Base-by-base conservation (phyloP, 2,797 vertebrate genomes). In the Pempheris klunzingeri region DNA sequence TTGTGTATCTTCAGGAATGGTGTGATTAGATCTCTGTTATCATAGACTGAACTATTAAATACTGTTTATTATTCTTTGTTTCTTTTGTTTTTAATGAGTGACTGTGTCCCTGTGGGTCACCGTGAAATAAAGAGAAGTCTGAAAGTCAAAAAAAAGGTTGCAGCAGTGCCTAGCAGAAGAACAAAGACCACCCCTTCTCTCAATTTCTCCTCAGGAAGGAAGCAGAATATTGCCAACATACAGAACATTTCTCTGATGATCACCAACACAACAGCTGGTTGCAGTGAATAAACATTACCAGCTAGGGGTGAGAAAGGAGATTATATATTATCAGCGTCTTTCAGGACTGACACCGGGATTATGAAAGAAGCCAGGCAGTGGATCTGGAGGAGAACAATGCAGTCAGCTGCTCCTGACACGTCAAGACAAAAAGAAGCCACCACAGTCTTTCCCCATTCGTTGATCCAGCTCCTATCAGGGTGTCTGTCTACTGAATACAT, bases 361-460 rank as follows among this genome's bases (percentile, higher is more conserved):
- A 90, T 88, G 78, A 81, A 93, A 90, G 89, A 82, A 88, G 77
- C 55, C 71, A 68, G 78, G 63, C 87, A 80, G 90, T 80, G 89
- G 90, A 89, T 90, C 90, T 80, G 77, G 30, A 72, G 70, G 70
- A 85, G 85, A 92, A 95, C 93, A 94, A 95, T 92, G 90, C 78
- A 84, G 92, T 95, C 93, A 95, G 91, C 93, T 95, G 93, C 92
- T 93, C 72, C 90, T 92, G 93, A 94, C 91, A 93, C 81, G 70
- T 87, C 78, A 53, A 85, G 85, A 93, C 92, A 94, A 92, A 92
- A 91, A 91, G 84, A 88, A 84, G 77, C 75, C 85, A 65, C 70
- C 49, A 15, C 83, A 71, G 81, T 65, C 80, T 75, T 84, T 81
- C 57, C 74, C 78, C 73, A 71, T 83, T 71, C 39, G 36, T 52